These are phyloP conservation scores for Trichonephila clavata DNA, from an alignment of 1,140 invertebrate species.

Conservation along the genomic window DNA sequence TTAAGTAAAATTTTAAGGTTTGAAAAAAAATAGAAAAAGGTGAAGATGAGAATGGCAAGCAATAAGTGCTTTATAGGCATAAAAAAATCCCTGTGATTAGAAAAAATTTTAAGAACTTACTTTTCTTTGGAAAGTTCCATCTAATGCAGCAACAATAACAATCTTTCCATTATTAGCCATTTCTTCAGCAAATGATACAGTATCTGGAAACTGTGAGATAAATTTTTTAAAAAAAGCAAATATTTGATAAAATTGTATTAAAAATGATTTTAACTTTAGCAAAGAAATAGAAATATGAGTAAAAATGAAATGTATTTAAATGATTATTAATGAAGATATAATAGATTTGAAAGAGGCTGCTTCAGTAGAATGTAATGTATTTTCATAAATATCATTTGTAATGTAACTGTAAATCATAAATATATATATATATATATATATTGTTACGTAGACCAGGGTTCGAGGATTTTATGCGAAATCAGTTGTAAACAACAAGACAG, in stretches of 20 bases:
- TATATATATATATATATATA: neutral
- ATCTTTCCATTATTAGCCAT: slow-evolving; percentile 85
- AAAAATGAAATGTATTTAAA: neutral
- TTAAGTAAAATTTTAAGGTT: too few species aligned
- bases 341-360: too few species aligned
- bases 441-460: too few species aligned
- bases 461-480: too few species aligned
- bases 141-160: slow-evolving; percentile 85
- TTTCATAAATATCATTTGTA: neutral
- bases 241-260: too few species aligned
- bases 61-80: too few species aligned
- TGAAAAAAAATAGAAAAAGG: too few species aligned
- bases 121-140: slow-evolving; percentile 85
- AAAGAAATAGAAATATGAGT: neutral
- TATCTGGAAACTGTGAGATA: slow-evolving; percentile 83
- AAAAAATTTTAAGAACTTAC: slow-evolving; percentile 77
- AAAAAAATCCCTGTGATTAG: too few species aligned
- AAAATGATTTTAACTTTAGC: neutral
- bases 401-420: neutral
- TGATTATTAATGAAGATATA: neutral
- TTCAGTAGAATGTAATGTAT: too few species aligned
- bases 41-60: too few species aligned
- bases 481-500: too few species aligned
- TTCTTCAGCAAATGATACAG: slow-evolving; percentile 83
- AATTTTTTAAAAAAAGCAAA: neutral